Base-by-base conservation (phyloP, 1,140 invertebrate genomes). In the Sipha flava region DNA sequence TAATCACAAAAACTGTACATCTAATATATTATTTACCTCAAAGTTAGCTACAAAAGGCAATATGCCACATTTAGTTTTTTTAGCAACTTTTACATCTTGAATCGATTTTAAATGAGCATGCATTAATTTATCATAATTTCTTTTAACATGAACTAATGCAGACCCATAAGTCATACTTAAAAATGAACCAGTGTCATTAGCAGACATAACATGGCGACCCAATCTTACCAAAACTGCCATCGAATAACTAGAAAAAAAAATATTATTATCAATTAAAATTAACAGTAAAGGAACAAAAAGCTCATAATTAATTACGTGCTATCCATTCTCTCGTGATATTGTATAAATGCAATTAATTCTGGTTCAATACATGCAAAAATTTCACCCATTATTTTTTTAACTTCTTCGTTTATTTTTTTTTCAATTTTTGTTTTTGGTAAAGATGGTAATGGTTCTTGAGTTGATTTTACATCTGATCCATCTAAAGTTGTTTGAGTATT, bases 101-200 rank as follows among this genome's bases (percentile, higher is more conserved):
- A 98, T 93, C 0, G 92, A 92, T 81, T 91, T 90, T 54, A 95
- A 89, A 83, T 97, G 94, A 23, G 90, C 89, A 84, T 94, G 90
- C 91, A 99, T 96, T 83, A 95, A 95, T 82, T 92, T 91, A 86
- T 99, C 97, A 85, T 98, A 96, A 82, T 93, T 94, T 54, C 97
- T 87, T 80, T 82, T 82, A 0, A 82, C 93, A 86, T 95, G 93
- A 26, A 98, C 92, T 37, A 97, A 87, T 82, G 92, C 91, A 59
- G 92, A 94, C 23, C 93, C 96, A 85, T 95, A 95, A 31, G 93
- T 94, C 87, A 94, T 95, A 81, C 93, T 94, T 23, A 97, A 88
- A 85, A 93, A 98, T 81, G 95, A 96, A 82, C 95, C 95, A 31
- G 94, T 91, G 84, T 96, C 94, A 87, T 96, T 92, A 9, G 94